phyloP scores from a whole-genome alignment of 2,888 invertebrate species.

The Synanthedon vespiformis region DNA sequence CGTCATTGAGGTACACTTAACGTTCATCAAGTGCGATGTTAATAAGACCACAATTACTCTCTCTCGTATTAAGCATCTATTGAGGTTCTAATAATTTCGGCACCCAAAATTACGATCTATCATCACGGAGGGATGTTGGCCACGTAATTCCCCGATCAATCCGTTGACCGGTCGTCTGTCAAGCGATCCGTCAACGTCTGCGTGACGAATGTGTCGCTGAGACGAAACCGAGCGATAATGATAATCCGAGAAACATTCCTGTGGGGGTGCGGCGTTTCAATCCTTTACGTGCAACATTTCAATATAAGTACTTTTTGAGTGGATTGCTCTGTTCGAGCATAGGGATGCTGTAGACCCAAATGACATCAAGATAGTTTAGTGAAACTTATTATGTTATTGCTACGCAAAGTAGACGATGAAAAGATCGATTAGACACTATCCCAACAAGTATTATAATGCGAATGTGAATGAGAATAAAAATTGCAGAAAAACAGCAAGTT shows the following conservation, averaged over 20 bases:
- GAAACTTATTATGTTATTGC: too few species aligned
- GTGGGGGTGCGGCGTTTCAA: not conserved
- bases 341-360: too few species aligned
- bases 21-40: not conserved
- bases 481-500: too few species aligned
- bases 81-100: constrained; percentile 23
- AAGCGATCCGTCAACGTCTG: constrained; percentile 22
- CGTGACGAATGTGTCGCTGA: constrained; percentile 18
- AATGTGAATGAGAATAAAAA: too few species aligned
- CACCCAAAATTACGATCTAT: constrained; percentile 37
- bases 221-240: constrained; percentile 13
- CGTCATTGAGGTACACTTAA: too few species aligned
- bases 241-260: constrained; percentile 14
- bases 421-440: too few species aligned
- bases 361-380: too few species aligned
- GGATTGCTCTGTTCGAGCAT: too few species aligned
- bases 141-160: constrained; percentile 49
- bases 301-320: too few species aligned
- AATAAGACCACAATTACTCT: constrained; percentile 15
- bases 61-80: constrained; percentile 18
- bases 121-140: constrained; percentile 31
- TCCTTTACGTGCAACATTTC: too few species aligned
- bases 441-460: too few species aligned
- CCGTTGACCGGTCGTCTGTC: constrained; percentile 19
- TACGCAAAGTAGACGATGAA: too few species aligned